These are phyloP conservation scores for Thera britannica DNA, from an alignment of 2,888 invertebrate species.

Conservation along the genomic window DNA sequence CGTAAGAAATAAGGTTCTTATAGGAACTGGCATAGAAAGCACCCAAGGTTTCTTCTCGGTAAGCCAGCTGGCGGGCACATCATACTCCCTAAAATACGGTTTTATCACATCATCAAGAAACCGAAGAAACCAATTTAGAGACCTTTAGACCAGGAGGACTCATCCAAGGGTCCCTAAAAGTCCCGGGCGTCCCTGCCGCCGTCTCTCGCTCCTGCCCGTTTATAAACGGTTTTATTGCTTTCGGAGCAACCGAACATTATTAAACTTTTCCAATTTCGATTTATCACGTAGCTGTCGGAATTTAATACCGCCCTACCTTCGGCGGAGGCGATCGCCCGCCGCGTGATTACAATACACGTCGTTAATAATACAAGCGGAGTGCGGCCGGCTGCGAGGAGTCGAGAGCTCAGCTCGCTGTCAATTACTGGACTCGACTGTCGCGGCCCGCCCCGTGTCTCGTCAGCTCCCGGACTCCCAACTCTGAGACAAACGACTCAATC, in stretches of 20 bases:
- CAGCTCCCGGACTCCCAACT: constrained; percentile 29
- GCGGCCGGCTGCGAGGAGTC: constrained; percentile 55
- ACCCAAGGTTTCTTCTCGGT: not conserved
- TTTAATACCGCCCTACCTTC: constrained; percentile 85
- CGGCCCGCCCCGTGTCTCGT: constrained; percentile 10
- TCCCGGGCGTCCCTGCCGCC: constrained; percentile 80
- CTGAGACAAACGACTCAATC: constrained; percentile 46
- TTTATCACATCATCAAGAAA: constrained; percentile 79
- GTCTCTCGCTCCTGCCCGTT: constrained; percentile 84
- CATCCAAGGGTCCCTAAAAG: constrained; percentile 82
- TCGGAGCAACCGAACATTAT: constrained; percentile 86
- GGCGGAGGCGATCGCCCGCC: constrained; percentile 84
- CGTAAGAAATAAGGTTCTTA: not conserved
- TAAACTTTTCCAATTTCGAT: constrained; percentile 86
- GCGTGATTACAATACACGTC: constrained; percentile 85
- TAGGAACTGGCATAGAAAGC: not conserved
- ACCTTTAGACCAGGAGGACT: constrained; percentile 71
- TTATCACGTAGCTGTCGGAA: constrained; percentile 86
- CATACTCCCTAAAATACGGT: constrained; percentile 55
- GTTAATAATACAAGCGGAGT: constrained; percentile 80
- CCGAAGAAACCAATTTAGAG: constrained; percentile 78
- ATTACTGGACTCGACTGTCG: constrained; percentile 48
- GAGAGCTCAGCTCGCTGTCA: constrained; percentile 54
- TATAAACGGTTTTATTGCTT: constrained; percentile 86
- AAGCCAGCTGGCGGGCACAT: constrained; percentile 6